Conservation (phyloP, 2,113 vertebrate genomes). For the Fukomys damarensis region DNA sequence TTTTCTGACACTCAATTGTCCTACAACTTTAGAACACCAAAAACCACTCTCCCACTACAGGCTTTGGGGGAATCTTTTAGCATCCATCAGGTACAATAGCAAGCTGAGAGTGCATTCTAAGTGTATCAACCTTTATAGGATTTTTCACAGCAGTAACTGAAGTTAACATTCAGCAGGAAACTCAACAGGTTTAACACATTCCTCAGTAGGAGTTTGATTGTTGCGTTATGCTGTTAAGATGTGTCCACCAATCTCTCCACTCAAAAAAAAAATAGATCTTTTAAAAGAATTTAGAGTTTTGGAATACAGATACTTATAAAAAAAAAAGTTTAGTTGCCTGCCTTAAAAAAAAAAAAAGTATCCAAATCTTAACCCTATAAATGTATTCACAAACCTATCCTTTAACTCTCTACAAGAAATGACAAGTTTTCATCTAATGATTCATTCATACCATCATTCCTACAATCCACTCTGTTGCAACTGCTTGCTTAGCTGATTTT, state of each 20-base stretch:
- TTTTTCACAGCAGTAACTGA: neutral
- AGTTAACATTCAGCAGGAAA: slow-evolving; percentile 12
- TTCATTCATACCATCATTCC: neutral
- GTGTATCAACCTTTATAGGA: slow-evolving; percentile 8
- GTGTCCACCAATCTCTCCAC: neutral
- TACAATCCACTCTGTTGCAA: neutral
- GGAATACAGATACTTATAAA: slow-evolving; percentile 15
- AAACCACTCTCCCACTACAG: neutral
- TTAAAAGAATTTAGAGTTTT: neutral
- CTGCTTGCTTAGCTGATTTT: neutral
- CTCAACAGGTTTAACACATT: neutral
- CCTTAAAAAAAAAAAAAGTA: neutral
- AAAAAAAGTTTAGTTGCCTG: neutral
- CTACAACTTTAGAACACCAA: neutral
- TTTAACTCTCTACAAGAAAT: neutral
- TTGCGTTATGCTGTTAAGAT: neutral
- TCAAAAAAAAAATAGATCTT: neutral
- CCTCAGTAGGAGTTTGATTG: neutral
- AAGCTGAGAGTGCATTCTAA: neutral
- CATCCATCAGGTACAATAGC: neutral
- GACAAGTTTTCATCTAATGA: neutral
- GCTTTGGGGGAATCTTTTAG: neutral
- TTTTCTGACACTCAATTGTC: neutral
- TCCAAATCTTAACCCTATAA: neutral
- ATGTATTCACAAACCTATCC: neutral